phyloP scores from a whole-genome alignment of 30 jellyfish, hydroid and myxozoan genomes.

The Catostylus mosaicus region DNA sequence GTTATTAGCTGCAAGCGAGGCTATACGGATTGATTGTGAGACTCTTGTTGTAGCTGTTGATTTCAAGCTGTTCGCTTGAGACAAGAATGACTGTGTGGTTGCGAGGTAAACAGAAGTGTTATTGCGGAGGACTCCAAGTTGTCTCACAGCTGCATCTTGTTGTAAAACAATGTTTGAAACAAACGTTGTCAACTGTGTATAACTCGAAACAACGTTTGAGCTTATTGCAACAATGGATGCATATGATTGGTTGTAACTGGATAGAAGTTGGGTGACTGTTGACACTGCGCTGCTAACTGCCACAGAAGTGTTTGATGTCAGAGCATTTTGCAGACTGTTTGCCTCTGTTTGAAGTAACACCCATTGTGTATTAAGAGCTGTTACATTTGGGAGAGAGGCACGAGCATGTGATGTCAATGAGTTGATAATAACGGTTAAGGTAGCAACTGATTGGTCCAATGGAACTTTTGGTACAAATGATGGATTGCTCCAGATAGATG shows the following conservation, averaged over 20 bases:
- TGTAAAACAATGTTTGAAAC: slow-evolving; percentile 73
- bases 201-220: slow-evolving; percentile 49
- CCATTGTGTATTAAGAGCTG: slow-evolving; percentile 78
- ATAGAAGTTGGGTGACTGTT: slow-evolving; percentile 32
- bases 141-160: slow-evolving; percentile 83
- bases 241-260: slow-evolving; percentile 76
- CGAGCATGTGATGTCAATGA: slow-evolving; percentile 57
- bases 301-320: slow-evolving; percentile 44
- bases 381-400: slow-evolving; percentile 44
- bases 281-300: slow-evolving; percentile 36
- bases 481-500: slow-evolving; percentile 31
- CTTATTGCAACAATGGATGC: slow-evolving; percentile 67
- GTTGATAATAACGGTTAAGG: slow-evolving; percentile 31
- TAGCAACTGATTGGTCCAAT: slow-evolving; percentile 75
- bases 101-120: slow-evolving; percentile 72
- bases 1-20: slow-evolving; percentile 79
- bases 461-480: slow-evolving; percentile 63
- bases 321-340: slow-evolving; percentile 36
- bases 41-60: slow-evolving; percentile 61
- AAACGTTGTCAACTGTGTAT: slow-evolving; percentile 54
- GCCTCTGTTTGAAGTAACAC: slow-evolving; percentile 51
- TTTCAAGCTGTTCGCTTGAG: slow-evolving; percentile 45
- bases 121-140: slow-evolving; percentile 57
- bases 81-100: slow-evolving; percentile 46
- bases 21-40: slow-evolving; percentile 75